Conservation (phyloP, 2,113 vertebrate species). For the Zosterops japonicus region DNA sequence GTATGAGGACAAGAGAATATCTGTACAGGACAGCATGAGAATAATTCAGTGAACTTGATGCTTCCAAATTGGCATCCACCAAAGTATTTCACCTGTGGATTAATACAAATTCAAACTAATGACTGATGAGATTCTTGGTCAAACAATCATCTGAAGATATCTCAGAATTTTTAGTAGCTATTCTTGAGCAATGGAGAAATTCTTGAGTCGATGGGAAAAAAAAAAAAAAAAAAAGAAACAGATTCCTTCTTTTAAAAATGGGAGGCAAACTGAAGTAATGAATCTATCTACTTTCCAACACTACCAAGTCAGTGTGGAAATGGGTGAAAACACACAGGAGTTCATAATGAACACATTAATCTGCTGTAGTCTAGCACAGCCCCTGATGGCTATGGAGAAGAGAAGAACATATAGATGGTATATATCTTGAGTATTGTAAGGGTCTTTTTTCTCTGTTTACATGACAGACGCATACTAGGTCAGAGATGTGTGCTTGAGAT, state of each 20-base stretch:
- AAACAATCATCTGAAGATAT: not conserved
- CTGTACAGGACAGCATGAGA: not conserved
- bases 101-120: not conserved
- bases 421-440: not conserved
- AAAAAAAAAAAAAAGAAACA: not conserved
- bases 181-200: not conserved
- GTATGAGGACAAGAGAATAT: not conserved
- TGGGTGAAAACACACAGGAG: not conserved
- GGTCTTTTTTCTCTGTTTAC: not conserved
- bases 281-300: not conserved
- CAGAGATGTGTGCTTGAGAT: not conserved
- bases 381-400: not conserved
- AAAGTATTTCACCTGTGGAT: not conserved
- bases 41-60: not conserved
- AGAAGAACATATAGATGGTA: not conserved
- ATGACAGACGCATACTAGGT: not conserved
- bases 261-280: not conserved
- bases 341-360: not conserved
- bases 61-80: not conserved
- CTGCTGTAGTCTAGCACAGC: not conserved
- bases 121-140: not conserved
- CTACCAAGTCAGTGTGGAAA: not conserved
- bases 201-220: not conserved
- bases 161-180: not conserved
- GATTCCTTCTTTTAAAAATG: not conserved